Base-by-base conservation (phyloP, 1,140 invertebrate species). In the Chionoecetes opilio region DNA sequence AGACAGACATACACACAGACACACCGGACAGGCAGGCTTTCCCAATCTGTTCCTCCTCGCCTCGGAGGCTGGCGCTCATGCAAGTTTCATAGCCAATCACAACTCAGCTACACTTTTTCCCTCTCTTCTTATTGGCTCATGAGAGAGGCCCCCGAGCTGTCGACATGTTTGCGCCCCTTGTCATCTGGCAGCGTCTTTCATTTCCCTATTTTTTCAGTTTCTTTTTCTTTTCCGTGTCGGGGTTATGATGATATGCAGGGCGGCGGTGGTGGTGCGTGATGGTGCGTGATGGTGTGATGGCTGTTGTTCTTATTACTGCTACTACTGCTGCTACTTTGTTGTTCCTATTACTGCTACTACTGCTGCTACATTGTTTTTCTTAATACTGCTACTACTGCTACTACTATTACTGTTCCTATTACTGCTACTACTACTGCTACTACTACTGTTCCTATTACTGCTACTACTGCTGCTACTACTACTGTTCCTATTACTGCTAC, bases 71-170 rank as follows among this genome's bases (percentile, higher is more conserved):
- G 21, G 5, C 63, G 21, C 63, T 75, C 63, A 75, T 75, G 63
- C 63, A 75, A 75, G 63, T 75, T 75, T 75, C 63, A 75, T 75
- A 75, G 63, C 63, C 63, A 75, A 75, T 75, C 63, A 75, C 63
- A 75, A 75, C 63, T 75, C 63, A 6, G n/a, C 11, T n/a, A 75
- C 21, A 75, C 63, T 75, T 75, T 75, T 75, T 75, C 26, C 26
- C 63, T 75, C 63, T 75, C 63, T 75, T 75, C 63, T 75, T 75
- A 75, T 75, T 75, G 63, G 63, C n/a, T 75, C 63, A n/a, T n/a
- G 63, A n/a, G 63, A 75, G 63, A 75, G 21, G 46, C 46, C 63
- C n/a, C 6, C 11, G 11, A 75, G 21, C 63, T 0, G n/a, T 26
- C 11, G 63, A 75, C 63, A 75, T 75, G n/a, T 75, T 75, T 75